Evolutionary conservation across 2,113 vertebrate species (phyloP).

Genomic region (Hystrix brachyura): DNA sequence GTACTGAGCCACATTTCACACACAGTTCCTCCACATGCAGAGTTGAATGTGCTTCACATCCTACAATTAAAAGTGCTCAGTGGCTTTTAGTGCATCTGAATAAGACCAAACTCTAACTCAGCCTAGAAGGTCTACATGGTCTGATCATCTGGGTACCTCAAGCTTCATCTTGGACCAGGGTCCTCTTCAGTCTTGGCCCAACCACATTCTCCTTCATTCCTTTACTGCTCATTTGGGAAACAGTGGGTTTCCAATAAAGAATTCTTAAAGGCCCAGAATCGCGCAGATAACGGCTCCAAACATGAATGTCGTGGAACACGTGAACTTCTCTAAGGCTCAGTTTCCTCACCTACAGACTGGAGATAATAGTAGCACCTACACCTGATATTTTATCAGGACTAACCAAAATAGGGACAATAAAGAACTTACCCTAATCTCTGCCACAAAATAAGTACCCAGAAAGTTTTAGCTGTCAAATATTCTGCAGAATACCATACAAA

Average conservation of each 20-base stretch:
- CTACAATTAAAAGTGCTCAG: neutral
- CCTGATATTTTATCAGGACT: neutral
- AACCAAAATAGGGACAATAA: slow-evolving; percentile 21
- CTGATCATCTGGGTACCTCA: neutral
- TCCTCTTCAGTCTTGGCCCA: neutral
- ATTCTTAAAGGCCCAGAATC: neutral
- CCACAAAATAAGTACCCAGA: slow-evolving; percentile 42
- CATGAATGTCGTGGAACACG: neutral
- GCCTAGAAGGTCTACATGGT: neutral
- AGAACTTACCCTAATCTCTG: neutral
- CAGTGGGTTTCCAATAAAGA: neutral
- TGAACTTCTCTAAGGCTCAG: neutral
- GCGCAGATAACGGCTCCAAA: neutral
- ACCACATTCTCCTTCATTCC: neutral
- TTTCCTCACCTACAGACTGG: neutral
- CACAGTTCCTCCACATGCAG: neutral
- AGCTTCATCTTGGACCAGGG: neutral
- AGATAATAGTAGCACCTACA: neutral
- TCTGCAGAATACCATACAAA: neutral
- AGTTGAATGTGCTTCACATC: neutral
- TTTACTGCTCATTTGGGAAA: neutral
- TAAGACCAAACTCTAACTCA: neutral
- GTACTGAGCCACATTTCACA: neutral
- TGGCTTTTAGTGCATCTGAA: neutral
- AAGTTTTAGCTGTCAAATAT: slow-evolving; percentile 31